Conservation (phyloP, 2,113 vertebrate genomes). For the Cygnus atratus region DNA sequence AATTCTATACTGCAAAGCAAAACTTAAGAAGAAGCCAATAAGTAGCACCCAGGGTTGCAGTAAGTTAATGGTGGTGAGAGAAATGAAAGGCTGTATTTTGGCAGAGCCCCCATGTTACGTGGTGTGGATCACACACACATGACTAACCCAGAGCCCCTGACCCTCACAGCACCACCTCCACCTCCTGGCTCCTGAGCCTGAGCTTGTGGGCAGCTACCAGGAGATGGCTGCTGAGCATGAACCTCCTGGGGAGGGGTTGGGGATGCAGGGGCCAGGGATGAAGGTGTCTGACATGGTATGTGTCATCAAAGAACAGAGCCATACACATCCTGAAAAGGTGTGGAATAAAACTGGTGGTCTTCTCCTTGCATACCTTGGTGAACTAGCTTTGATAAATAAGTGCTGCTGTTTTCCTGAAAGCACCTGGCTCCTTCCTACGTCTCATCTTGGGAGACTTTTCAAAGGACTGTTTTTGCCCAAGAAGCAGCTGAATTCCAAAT, state of each 20-base stretch:
- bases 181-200: background rate
- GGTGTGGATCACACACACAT: too few species aligned
- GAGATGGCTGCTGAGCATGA: background rate
- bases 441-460: constrained; percentile 36
- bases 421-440: constrained; percentile 51
- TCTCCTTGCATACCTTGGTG: background rate
- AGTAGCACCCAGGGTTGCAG: background rate
- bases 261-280: accelerated
- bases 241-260: background rate
- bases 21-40: background rate
- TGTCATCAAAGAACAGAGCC: background rate
- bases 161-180: background rate
- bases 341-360: background rate
- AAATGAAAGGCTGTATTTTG: background rate
- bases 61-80: background rate
- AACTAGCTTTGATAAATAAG: constrained; percentile 30
- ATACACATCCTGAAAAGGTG: background rate
- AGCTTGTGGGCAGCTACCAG: background rate
- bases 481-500: constrained; percentile 54
- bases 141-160: background rate
- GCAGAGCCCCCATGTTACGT: background rate
- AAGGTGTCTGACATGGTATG: background rate
- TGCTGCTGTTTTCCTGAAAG: constrained; percentile 6
- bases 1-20: background rate
- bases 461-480: background rate